Conservation (phyloP, 2,113 vertebrate species). For the Dicrurus megarhynchus region DNA sequence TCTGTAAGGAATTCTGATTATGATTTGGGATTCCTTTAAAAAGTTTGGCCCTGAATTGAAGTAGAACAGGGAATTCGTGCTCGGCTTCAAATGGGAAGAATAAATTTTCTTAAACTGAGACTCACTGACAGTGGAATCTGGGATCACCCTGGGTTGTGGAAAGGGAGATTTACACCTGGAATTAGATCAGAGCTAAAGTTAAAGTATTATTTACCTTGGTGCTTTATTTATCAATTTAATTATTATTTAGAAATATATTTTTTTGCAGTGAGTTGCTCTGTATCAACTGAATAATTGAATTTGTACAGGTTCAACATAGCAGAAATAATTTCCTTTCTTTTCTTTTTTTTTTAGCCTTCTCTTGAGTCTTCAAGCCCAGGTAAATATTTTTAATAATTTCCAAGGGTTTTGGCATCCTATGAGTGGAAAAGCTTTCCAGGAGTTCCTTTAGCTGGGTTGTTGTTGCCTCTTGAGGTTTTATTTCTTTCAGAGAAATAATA, state of each 20-base stretch:
- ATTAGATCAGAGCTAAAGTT: background rate
- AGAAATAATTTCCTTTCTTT: conserved; percentile 56
- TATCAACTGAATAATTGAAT: background rate
- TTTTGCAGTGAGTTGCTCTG: background rate
- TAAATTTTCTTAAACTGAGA: background rate
- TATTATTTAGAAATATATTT: background rate
- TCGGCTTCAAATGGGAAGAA: background rate
- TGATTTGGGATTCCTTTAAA: background rate
- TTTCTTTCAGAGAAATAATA: background rate
- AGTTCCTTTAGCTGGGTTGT: background rate
- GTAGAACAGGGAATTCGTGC: background rate
- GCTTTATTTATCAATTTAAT: background rate
- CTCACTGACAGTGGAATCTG: background rate
- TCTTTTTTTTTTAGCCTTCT: conserved; percentile 82
- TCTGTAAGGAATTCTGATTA: fast-evolving
- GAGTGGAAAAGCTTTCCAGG: background rate
- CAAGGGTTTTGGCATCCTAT: background rate
- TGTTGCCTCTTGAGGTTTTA: background rate
- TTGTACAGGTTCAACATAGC: background rate
- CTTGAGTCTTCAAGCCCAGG: conserved; percentile 93
- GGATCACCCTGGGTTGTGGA: background rate
- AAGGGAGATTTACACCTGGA: background rate
- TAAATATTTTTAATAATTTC: conserved; percentile 65
- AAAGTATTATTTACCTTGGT: background rate
- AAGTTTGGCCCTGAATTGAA: background rate